phyloP scores from a whole-genome alignment of 2,888 invertebrate species.

The Drosophila rellima region DNA sequence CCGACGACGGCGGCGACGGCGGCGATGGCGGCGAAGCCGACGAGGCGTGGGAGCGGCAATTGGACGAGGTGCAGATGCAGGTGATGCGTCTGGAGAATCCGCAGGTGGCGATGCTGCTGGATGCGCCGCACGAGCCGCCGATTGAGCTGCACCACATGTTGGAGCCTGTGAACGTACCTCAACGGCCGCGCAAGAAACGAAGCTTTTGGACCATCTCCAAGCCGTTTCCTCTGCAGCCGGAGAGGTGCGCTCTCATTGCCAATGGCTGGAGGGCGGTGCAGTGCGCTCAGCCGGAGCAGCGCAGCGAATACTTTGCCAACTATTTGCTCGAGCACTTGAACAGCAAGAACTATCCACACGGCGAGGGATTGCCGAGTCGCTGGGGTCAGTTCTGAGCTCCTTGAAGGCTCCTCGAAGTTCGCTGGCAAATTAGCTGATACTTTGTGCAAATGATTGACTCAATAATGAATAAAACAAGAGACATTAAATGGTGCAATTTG shows the following conservation, averaged over 20 bases:
- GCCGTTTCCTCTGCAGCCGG: conserved; percentile 49
- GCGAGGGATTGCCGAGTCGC: conserved; percentile 60
- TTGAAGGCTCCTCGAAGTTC: not conserved
- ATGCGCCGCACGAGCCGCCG: conserved; percentile 68
- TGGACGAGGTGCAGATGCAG: conserved; percentile 35
- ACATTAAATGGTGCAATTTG: no score
- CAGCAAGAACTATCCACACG: conserved; percentile 72
- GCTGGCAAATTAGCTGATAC: not conserved
- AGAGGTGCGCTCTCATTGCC: conserved; percentile 47
- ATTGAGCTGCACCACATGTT: conserved; percentile 41
- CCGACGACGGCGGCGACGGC: conserved; percentile 15
- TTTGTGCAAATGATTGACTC: conserved; percentile 12
- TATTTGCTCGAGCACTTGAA: conserved; percentile 66
- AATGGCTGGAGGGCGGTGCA: conserved; percentile 58
- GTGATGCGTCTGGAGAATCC: conserved; percentile 35
- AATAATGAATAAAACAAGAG: conserved; percentile 11
- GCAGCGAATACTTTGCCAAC: conserved; percentile 63
- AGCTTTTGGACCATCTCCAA: conserved; percentile 60
- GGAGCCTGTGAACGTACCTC: conserved; percentile 38
- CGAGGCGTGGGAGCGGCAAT: conserved; percentile 27
- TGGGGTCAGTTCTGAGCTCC: conserved; percentile 68
- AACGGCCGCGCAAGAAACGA: conserved; percentile 63
- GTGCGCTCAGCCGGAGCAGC: conserved; percentile 45
- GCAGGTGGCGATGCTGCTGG: conserved; percentile 51
- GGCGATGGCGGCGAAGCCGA: conserved; percentile 15